These are phyloP conservation scores for Cryptomyrus ogoouensis DNA, from an alignment of 2,113 vertebrate genomes.

Conservation along the genomic window DNA sequence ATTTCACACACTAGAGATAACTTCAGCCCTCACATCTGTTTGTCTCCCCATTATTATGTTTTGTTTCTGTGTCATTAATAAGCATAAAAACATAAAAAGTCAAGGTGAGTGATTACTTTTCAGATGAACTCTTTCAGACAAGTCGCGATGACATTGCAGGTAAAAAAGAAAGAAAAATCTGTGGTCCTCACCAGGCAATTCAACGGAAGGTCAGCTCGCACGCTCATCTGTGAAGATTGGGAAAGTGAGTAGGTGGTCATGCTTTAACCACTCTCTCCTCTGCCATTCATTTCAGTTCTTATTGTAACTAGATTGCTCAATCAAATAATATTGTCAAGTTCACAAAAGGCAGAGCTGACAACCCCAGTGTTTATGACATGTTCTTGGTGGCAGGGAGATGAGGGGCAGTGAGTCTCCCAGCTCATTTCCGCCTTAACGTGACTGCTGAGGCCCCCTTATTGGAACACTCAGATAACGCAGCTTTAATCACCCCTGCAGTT, in stretches of 20 bases:
- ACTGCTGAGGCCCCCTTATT: not conserved
- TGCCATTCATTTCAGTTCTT: conserved; percentile 13
- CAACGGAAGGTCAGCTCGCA: conserved; percentile 22
- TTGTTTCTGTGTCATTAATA: not conserved
- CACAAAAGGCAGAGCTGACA: conserved; percentile 32
- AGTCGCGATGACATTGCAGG: not conserved
- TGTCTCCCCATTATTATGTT: not conserved
- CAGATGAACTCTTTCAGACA: not conserved
- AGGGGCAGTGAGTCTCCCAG: conserved; percentile 41
- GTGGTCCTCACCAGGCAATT: conserved; percentile 14
- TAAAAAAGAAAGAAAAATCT: not conserved
- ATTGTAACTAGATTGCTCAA: conserved; percentile 35
- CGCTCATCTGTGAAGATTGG: conserved; percentile 7
- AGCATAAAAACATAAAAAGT: not conserved
- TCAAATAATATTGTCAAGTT: conserved; percentile 44
- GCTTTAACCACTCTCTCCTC: not conserved
- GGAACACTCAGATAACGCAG: conserved; percentile 30
- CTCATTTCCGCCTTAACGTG: conserved; percentile 44
- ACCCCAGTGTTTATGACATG: not conserved
- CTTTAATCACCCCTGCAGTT: conserved; percentile 34
- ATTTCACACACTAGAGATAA: not conserved
- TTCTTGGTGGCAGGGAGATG: not conserved
- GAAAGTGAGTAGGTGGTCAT: not conserved
- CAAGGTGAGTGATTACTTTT: not conserved
- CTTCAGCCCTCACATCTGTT: not conserved